A percentile compares a stretch with the other conserved stretches of the same genome.
Evolutionary conservation across 2,888 invertebrate species (phyloP).

Genomic region (Ophion obscuratus): DNA sequence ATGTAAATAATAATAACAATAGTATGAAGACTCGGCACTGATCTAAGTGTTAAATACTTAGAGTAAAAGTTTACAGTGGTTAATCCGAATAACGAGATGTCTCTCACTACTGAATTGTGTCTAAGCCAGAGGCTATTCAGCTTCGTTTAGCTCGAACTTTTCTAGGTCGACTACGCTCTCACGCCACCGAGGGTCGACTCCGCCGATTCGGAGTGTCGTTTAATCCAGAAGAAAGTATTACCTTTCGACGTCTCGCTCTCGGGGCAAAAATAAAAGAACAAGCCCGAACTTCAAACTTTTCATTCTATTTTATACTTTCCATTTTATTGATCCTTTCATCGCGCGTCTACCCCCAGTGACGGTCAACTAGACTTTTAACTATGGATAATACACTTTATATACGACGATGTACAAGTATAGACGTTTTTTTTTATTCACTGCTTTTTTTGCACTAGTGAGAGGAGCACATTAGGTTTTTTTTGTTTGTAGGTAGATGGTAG

Average conservation of each 20-base stretch:
- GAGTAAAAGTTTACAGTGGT: constrained; percentile 76
- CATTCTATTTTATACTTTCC: constrained; percentile 27
- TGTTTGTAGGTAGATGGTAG: constrained; percentile 80
- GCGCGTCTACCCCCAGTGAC: constrained; percentile 72
- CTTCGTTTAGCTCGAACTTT: constrained; percentile 77
- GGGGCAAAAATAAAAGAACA: not conserved
- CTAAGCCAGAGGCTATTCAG: constrained; percentile 77
- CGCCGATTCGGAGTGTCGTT: constrained; percentile 7
- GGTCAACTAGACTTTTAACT: constrained; percentile 70
- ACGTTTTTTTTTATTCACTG: constrained; percentile 6
- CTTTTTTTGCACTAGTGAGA: constrained; percentile 43
- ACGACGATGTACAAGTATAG: constrained; percentile 73
- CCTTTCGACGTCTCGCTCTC: not conserved
- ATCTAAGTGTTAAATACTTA: constrained; percentile 74
- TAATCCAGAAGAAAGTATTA: constrained; percentile 1
- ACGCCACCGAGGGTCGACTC: constrained; percentile 78
- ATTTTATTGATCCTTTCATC: constrained; percentile 6
- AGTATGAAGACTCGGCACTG: constrained; percentile 66
- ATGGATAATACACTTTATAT: constrained; percentile 78
- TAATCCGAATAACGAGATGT: constrained; percentile 76
- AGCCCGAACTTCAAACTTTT: constrained; percentile 36
- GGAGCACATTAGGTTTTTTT: constrained; percentile 79
- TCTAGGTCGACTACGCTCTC: constrained; percentile 79
- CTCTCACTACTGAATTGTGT: constrained; percentile 75
- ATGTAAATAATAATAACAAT: constrained; percentile 35